Evolutionary conservation across 92 coral and sea anemone genomes (phyloP).

Genomic region (Epizoanthus stellaris): DNA sequence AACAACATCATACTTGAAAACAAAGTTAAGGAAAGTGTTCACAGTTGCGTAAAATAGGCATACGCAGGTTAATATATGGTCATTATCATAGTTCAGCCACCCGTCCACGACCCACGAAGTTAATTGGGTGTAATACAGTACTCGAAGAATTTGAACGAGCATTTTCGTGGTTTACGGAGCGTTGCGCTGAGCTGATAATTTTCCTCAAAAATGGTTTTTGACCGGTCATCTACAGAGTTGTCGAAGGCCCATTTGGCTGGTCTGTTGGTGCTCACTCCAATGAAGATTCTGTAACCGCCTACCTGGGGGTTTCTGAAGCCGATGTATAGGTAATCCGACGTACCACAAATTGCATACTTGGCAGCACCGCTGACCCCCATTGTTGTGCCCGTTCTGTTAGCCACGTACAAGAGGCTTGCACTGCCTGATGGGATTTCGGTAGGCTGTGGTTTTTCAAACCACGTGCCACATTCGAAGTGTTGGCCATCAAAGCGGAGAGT

Average conservation of each 20-base stretch:
- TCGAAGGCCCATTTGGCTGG: constrained; percentile 43
- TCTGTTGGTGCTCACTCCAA: constrained; percentile 21
- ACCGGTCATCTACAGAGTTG: constrained; percentile 28
- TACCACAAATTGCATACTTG: constrained; percentile 37
- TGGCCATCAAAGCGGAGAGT: constrained; percentile 36
- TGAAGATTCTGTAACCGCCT: constrained; percentile 35
- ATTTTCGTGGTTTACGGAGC: constrained; percentile 26
- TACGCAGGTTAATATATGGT: too few relatives aligned
- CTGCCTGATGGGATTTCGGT: constrained; percentile 29
- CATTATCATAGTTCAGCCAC: neutral
- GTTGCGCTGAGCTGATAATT: constrained; percentile 22
- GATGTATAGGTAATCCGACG: constrained; percentile 17
- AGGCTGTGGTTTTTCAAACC: constrained; percentile 37
- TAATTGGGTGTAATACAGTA: constrained; percentile 29
- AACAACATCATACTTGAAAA: too few relatives aligned
- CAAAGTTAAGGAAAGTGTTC: too few relatives aligned
- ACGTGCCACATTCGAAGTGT: constrained; percentile 21
- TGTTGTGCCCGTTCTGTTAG: constrained; percentile 29
- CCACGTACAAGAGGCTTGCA: constrained; percentile 27
- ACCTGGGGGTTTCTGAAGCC: constrained; percentile 30
- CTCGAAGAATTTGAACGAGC: constrained; percentile 38
- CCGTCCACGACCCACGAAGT: neutral
- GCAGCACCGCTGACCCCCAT: constrained; percentile 39
- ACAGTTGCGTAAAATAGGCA: too few relatives aligned
- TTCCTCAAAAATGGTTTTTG: constrained; percentile 35